Conservation (phyloP, 2,113 vertebrate species). For the Hystrix cristata region DNA sequence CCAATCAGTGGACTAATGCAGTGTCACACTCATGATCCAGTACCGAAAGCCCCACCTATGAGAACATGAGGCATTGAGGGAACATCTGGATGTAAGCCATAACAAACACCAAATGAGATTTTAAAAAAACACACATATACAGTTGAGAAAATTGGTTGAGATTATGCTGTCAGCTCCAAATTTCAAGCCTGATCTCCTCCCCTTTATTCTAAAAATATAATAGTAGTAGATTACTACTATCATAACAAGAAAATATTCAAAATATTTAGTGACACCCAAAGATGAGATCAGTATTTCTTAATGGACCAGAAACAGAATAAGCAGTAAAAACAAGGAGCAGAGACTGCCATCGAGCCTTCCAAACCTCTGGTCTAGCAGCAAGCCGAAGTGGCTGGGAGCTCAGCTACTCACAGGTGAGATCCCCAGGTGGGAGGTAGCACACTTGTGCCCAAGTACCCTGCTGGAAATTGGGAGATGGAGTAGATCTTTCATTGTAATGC, state of each 20-base stretch:
- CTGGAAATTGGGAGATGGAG: not conserved
- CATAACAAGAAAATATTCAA: conserved; percentile 15
- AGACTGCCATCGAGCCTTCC: not conserved
- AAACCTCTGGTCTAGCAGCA: not conserved
- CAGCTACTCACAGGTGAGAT: not conserved
- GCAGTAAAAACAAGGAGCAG: not conserved
- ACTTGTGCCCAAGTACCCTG: not conserved
- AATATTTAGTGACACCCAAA: not conserved
- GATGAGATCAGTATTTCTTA: not conserved
- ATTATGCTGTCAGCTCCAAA: not conserved
- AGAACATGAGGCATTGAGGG: not conserved
- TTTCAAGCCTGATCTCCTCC: not conserved
- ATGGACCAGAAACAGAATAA: not conserved
- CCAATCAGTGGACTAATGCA: not conserved
- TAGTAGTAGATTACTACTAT: not conserved
- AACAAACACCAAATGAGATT: not conserved
- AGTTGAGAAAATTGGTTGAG: not conserved
- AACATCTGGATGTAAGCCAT: not conserved
- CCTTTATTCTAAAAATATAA: conserved; percentile 3
- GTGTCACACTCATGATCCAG: not conserved
- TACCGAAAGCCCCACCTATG: not conserved
- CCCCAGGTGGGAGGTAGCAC: not conserved
- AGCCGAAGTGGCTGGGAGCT: not conserved
- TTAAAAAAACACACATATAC: not conserved
- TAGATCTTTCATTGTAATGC: not conserved